Evolutionary conservation across 2,888 invertebrate species (phyloP), one percentile per base, ranked within the genome.

Genomic region (Antitype chi): DNA sequence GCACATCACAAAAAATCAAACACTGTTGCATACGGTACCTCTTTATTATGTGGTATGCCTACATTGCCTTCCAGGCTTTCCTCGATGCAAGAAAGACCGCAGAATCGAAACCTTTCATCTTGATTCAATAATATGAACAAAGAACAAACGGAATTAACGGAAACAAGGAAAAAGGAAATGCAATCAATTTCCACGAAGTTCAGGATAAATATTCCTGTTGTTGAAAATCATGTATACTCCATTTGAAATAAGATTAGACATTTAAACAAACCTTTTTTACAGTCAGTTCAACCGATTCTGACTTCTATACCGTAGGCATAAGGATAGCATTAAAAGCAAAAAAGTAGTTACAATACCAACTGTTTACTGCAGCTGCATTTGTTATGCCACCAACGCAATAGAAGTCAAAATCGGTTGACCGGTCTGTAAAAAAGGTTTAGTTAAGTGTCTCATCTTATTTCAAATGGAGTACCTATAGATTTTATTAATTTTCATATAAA

Each of bases 51-150:
- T 25, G 57, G 17, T 9, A 32, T 23, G n/a, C 17, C 9, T 38
- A 25, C n/a, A n/a, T 43, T 43, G n/a, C 17, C 17, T 9, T 43
- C 6, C 6, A 17, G 38, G n/a, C 43, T 9, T 43, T 64, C 9
- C 5, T n/a, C 43, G 20, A 47, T 73, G n/a, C 53, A 57, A 38
- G n/a, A 1, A 64, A 28, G 28, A 4, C 28, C 52, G 7, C 8
- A 20, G 47, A 47, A 25, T 55, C 1, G 25, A 69, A 55, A 38
- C 23, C 78, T 77, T 76, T 77, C 32, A 77, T 62, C 32, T 25
- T 47, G 77, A 70, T 78, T 78, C 17, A 78, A 55, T 55, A 49
- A 62, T 47, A 47, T 25, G 68, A 60, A 68, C 43, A 55, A 47
- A 38, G 6, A 57, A 38, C n/a, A 59, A 74, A n/a, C n/a, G n/a